phyloP scores from a whole-genome alignment of 1,140 invertebrate species.

The Drosophila sucinea region DNA sequence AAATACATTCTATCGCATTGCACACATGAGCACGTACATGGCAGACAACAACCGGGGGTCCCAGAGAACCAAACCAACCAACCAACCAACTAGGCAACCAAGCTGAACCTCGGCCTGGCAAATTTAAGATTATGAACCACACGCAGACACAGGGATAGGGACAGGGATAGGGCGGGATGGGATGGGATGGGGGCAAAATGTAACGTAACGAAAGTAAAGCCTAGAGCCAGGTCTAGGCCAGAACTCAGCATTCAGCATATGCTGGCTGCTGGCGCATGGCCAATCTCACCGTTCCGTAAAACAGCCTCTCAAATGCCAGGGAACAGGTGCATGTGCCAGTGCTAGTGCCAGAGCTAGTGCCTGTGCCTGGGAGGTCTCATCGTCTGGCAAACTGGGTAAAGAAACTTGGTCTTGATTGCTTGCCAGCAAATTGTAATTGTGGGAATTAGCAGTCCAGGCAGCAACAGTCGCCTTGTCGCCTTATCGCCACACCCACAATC shows the following conservation, averaged over 20 bases:
- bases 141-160: constrained; percentile 52
- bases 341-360: constrained; percentile 29
- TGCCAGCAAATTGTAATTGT: constrained; percentile 80
- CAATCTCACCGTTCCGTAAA: constrained; percentile 30
- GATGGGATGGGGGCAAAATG: background rate
- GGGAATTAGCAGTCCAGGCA: constrained; percentile 72
- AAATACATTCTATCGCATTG: constrained; percentile 74
- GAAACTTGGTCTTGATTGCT: constrained; percentile 64
- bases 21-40: constrained; percentile 75
- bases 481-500: constrained; percentile 1
- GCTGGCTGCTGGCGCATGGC: constrained; percentile 57
- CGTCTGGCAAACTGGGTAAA: constrained; percentile 14
- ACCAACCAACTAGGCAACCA: constrained; percentile 23
- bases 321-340: constrained; percentile 34
- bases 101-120: constrained; percentile 48
- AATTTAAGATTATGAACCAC: constrained; percentile 79
- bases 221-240: constrained; percentile 62
- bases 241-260: constrained; percentile 49
- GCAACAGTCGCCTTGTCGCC: constrained; percentile 15
- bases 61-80: background rate
- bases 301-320: background rate
- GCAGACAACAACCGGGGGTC: constrained; percentile 35
- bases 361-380: constrained; percentile 43
- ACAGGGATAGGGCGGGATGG: background rate
- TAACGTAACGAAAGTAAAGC: constrained; percentile 1